Evolutionary conservation across 2,113 vertebrate genomes (phyloP).

Genomic region (Crotophaga sulcirostris): DNA sequence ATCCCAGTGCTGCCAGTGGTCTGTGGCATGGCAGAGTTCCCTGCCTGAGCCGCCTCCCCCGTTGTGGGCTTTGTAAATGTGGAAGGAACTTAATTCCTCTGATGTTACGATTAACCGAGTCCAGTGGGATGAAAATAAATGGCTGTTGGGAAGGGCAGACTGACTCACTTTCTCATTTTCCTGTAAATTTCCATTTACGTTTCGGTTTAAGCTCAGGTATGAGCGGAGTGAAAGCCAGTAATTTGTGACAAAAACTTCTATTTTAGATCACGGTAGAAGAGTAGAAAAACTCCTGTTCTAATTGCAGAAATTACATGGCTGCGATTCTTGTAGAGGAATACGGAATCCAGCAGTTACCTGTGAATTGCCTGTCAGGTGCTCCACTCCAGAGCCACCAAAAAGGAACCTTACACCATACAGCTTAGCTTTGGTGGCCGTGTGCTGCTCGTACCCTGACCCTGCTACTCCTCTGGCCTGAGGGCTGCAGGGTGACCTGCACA

Average conservation of each 20-base stretch:
- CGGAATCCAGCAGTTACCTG: neutral
- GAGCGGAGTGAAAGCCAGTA: constrained; percentile 49
- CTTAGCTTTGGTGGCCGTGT: neutral
- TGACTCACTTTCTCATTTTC: constrained; percentile 58
- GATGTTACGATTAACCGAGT: constrained; percentile 31
- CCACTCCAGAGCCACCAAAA: neutral
- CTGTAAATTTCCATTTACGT: constrained; percentile 63
- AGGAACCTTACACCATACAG: accelerated
- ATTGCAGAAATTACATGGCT: constrained; percentile 42
- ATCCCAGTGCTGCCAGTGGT: accelerated
- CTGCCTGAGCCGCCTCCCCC: neutral
- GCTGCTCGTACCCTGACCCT: accelerated
- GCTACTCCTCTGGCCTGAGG: neutral
- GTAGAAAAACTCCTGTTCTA: constrained; percentile 41
- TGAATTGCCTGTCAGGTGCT: neutral
- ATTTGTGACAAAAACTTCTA: constrained; percentile 52
- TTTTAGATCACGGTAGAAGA: constrained; percentile 20
- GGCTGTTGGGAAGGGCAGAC: constrained; percentile 40
- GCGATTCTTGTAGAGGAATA: neutral
- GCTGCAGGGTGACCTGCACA: neutral
- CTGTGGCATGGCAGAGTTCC: neutral
- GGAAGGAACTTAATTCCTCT: constrained; percentile 11
- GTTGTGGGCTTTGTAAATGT: neutral
- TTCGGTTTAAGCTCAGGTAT: constrained; percentile 48
- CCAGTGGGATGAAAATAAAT: constrained; percentile 8